Percentiles rank a stretch among this genome's conserved stretches.
Evolutionary conservation across 2,888 invertebrate species (phyloP).

Genomic region (Ennomos quercinarius): DNA sequence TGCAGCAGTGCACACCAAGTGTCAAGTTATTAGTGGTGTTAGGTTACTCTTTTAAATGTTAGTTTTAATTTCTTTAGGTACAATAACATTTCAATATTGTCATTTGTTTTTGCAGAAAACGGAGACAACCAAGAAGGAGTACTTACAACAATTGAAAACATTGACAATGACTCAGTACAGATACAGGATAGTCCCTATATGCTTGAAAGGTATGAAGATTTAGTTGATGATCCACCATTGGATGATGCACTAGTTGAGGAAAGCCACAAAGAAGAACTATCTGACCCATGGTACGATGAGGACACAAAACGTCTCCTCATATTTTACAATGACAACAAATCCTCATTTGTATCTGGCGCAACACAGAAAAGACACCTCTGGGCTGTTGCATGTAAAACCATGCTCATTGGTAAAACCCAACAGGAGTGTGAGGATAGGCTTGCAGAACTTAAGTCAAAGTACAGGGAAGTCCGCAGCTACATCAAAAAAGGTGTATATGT

Average conservation of each 20-base stretch:
- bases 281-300: conserved; percentile 61
- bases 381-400: conserved; percentile 75
- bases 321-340: conserved; percentile 75
- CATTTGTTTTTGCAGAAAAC: conserved; percentile 59
- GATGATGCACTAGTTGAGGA: neutral
- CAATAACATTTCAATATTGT: no score
- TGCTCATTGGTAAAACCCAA: conserved; percentile 64
- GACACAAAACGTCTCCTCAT: conserved; percentile 66
- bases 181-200: conserved; percentile 51
- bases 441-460: conserved; percentile 58
- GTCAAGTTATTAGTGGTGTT: no score
- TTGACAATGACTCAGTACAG: conserved; percentile 51
- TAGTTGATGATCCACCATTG: conserved; percentile 33
- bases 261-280: conserved; percentile 10
- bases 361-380: conserved; percentile 69
- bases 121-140: conserved; percentile 58
- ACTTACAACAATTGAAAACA: conserved; percentile 56
- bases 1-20: no score
- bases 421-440: conserved; percentile 65
- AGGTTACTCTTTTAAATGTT: no score
- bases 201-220: conserved; percentile 49
- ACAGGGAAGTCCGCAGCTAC: conserved; percentile 52
- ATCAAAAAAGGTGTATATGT: conserved; percentile 53
- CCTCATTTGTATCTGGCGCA: conserved; percentile 61
- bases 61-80: no score